Evolutionary conservation across 2,888 invertebrate species (phyloP), one percentile per base, ranked within the genome.

Genomic region (Epinotia demarniana): DNA sequence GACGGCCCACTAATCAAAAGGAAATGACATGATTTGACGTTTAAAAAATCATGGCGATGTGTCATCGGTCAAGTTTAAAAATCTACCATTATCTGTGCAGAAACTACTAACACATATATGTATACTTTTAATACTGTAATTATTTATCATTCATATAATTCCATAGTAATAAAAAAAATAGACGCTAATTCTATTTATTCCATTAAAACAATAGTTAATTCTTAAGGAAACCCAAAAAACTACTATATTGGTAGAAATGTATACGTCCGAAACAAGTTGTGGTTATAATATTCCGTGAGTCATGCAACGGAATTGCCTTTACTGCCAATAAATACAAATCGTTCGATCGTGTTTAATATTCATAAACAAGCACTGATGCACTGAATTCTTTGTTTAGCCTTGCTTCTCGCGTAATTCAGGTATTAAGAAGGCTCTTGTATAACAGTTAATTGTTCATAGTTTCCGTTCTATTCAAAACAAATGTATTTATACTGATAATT

Each of bases 1-100:
- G 88, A 90, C 92, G 87, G 90, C 85, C 87, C 88, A 89, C 88
- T 88, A 87, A 86, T 89, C 87, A 89, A 92, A 90, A 89, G 89
- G 87, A 90, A 91, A 90, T 92, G 89, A 90, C 89, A 88, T 86
- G 81, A 79, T 83, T 80, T 83, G 83, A 83, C 81, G 76, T 82
- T 81, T 80, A 27, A 67, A 69, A 77, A 76, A 77, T 72, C 62
- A 72, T 77, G 75, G 77, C 77, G 75, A 77, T 77, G 75, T 72
- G 75, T 72, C 75, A 75, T 72, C 71, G 72, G 75, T 71, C 66
- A 66, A 71, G 72, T 71, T 72, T 43, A 66, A 72, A 75, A 72
- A 67, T n/a, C 66, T 75, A 75, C 75, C 57, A 72, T 19, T 12
- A 13, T 27, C n/a, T 9, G 53, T 61, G 5, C n/a, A 49, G 61